Evolutionary conservation across 2,797 vertebrate species (phyloP), one percentile per base, ranked within the genome.

Genomic region (Sciurus vulgaris): DNA sequence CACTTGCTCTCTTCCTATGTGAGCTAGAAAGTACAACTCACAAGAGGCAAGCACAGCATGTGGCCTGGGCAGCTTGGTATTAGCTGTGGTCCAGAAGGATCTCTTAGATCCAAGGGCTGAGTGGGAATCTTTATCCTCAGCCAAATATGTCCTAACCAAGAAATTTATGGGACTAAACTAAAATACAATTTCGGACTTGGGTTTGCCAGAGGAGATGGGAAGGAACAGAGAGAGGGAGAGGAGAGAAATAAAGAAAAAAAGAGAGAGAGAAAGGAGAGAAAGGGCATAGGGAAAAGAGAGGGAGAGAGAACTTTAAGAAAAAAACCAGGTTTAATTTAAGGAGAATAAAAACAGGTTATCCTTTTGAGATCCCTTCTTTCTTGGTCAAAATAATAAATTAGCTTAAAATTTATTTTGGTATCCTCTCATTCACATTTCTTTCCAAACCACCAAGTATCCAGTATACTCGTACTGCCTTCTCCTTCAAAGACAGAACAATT

Each of bases 81-180:
- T 69, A 47, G 47, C 56, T 89, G 84, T 44, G 74, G 56, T 89
- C 70, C 74, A 88, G 65, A 56, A 93, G 41, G 41, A 88, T 63
- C 92, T 94, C 77, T 88, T 7, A 14, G 26, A 94, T 89, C 61
- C 93, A 92, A 84, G 33, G 28, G 28, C 22, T 95, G 61, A 91
- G 87, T 72, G 9, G 41, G 87, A 97, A 96, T 95, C 85, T 93
- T 92, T 6, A 24, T 56, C 92, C 76, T 61, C 47, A 94, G 65
- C 87, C 92, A 96, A 92, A 86, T 93, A 49, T 84, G 69, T 79
- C 41, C 51, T 56, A 76, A 82, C 86, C 49, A 56, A 92, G 79
- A 94, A 94, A 95, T 78, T 44, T 59, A 56, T 93, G 35, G 18
- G 63, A 79, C 54, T 94, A 59, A 72, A 63, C 41, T 86, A 59